Percentiles rank a stretch among this genome's conserved stretches.
phyloP scores from a whole-genome alignment of 1,140 invertebrate genomes.

The Magallana ariakensis region DNA sequence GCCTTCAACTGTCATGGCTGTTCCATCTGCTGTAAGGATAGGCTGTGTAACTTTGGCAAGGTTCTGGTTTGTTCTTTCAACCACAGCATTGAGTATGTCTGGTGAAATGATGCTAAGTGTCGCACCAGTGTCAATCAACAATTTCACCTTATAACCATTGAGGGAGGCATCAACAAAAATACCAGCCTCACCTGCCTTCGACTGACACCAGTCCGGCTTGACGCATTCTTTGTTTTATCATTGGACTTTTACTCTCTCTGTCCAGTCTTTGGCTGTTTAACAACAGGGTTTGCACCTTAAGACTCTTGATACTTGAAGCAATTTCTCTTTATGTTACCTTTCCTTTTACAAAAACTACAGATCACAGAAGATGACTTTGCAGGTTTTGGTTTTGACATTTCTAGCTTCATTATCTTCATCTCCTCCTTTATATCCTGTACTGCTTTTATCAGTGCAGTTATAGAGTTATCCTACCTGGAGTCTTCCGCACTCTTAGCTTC shows the following conservation, averaged over 20 bases:
- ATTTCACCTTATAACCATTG: not conserved
- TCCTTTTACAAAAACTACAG: not conserved
- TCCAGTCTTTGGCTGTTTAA: not conserved
- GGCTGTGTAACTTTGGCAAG: not conserved
- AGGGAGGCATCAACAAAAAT: conserved; percentile 20
- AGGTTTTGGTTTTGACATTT: not conserved
- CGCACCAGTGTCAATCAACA: conserved; percentile 42
- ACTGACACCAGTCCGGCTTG: not conserved
- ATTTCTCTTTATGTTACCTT: not conserved
- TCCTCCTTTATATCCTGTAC: conserved; percentile 23
- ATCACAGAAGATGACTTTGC: not conserved
- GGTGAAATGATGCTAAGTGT: conserved; percentile 33
- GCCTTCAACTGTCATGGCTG: not conserved
- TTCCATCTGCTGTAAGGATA: not conserved
- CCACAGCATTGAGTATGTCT: not conserved
- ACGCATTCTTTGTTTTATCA: not conserved
- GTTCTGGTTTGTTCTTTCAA: not conserved
- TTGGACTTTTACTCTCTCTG: not conserved
- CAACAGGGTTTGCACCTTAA: not conserved
- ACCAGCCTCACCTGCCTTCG: conserved; percentile 24
- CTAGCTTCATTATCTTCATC: not conserved
- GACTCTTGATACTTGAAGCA: not conserved
- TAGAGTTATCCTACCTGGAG: too few relatives aligned
- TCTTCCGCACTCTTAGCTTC: not conserved
- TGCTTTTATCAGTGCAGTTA: not conserved